Evolutionary conservation across 2,888 invertebrate genomes (phyloP).

Genomic region (Drosophila ustulata): DNA sequence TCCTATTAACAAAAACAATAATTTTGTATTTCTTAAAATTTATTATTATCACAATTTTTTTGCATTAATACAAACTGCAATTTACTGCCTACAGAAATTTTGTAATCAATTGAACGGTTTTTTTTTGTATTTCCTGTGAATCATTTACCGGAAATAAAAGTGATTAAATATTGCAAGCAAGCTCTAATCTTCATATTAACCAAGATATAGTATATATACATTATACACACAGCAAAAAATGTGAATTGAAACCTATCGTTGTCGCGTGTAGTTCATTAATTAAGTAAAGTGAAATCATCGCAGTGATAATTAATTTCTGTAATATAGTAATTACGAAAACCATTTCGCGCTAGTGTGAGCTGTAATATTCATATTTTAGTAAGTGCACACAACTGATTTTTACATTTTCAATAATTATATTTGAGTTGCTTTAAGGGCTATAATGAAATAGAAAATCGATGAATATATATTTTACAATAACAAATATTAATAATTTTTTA

Average conservation of each 20-base stretch:
- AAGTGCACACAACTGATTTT: neutral
- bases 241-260: neutral
- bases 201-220: neutral
- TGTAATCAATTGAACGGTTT: neutral
- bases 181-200: neutral
- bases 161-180: neutral
- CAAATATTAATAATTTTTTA: too few species aligned
- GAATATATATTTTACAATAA: too few species aligned
- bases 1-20: neutral
- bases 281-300: constrained; percentile 14
- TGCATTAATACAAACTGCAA: neutral
- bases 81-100: neutral
- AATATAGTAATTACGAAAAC: constrained; percentile 6
- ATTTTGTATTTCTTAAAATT: neutral
- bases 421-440: too few species aligned
- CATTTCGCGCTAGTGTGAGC: neutral
- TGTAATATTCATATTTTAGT: neutral
- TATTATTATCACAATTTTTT: neutral
- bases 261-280: constrained; percentile 7
- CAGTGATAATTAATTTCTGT: neutral
- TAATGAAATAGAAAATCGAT: neutral
- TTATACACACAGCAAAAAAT: neutral
- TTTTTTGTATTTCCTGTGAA: neutral
- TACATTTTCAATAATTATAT: too few species aligned
- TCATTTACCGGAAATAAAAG: neutral